A percentile compares a stretch with the other conserved stretches of the same genome.
These are phyloP conservation scores for Protobothrops mucrosquamatus DNA, from an alignment of 2,113 vertebrate species.

Conservation along the genomic window DNA sequence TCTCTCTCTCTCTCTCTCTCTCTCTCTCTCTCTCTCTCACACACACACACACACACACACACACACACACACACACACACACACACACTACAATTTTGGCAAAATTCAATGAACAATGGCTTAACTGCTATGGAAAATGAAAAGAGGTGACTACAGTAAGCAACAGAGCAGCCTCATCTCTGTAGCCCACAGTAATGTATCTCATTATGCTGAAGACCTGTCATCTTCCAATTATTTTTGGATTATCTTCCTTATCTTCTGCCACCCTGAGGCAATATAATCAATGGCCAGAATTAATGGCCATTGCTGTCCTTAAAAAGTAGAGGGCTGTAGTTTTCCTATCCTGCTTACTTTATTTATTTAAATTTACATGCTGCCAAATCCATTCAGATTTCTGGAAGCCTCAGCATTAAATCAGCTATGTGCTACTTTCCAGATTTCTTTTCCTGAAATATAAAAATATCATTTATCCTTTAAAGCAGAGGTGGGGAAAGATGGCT, in stretches of 20 bases:
- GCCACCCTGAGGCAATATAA: background rate
- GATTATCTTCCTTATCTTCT: background rate
- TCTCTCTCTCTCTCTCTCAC: too few species aligned
- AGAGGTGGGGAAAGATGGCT: too few species aligned
- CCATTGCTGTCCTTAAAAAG: background rate
- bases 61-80: background rate
- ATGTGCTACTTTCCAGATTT: background rate
- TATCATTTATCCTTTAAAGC: background rate
- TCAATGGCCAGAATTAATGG: background rate
- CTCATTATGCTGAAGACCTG: background rate
- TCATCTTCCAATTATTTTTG: background rate
- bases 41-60: background rate
- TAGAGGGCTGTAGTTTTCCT: background rate
- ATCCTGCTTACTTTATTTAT: background rate
- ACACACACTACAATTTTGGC: too few species aligned
- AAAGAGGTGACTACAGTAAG: background rate
- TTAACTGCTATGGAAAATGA: background rate
- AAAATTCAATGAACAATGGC: background rate
- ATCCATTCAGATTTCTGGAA: background rate
- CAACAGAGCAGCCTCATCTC: background rate
- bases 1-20: too few species aligned
- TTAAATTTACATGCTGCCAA: too few species aligned
- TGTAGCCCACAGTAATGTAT: background rate
- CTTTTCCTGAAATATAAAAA: background rate
- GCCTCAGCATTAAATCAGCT: background rate